Percentiles rank a stretch among this genome's conserved stretches.
Evolutionary conservation across 2,888 invertebrate species (phyloP).

Genomic region (Gortyna flavago): DNA sequence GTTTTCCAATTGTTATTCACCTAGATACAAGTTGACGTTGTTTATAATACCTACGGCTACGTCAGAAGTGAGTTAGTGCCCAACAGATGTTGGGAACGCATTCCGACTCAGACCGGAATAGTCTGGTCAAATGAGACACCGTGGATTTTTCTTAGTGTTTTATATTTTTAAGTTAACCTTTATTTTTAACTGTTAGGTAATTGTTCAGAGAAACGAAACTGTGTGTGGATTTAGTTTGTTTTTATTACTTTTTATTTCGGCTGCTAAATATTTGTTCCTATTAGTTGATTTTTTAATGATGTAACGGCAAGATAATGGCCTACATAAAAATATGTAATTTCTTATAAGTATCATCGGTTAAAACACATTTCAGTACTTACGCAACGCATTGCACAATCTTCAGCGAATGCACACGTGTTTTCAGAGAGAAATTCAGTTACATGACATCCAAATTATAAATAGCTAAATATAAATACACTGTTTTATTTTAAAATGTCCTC

Average conservation of each 20-base stretch:
- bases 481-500: constrained; percentile 71
- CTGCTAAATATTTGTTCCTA: not conserved
- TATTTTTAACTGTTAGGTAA: constrained; percentile 22
- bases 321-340: not conserved
- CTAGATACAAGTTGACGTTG: constrained; percentile 38
- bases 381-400: constrained; percentile 44
- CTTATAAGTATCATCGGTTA: not conserved
- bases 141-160: constrained; percentile 62
- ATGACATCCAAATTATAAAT: constrained; percentile 59
- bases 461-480: constrained; percentile 62
- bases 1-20: constrained; percentile 58
- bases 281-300: constrained; percentile 11
- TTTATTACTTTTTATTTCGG: constrained; percentile 22
- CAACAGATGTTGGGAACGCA: constrained; percentile 83
- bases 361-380: constrained; percentile 4
- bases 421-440: constrained; percentile 44
- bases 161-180: constrained; percentile 51
- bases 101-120: constrained; percentile 80
- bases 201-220: constrained; percentile 13
- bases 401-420: constrained; percentile 37
- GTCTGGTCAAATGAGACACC: constrained; percentile 72
- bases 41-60: constrained; percentile 44
- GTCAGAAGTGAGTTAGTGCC: constrained; percentile 80
- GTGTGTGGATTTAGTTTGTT: not conserved
- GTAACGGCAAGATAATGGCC: too few relatives aligned